Base-by-base conservation (phyloP, 2,888 invertebrate genomes). In the Dryadula phaetusa region DNA sequence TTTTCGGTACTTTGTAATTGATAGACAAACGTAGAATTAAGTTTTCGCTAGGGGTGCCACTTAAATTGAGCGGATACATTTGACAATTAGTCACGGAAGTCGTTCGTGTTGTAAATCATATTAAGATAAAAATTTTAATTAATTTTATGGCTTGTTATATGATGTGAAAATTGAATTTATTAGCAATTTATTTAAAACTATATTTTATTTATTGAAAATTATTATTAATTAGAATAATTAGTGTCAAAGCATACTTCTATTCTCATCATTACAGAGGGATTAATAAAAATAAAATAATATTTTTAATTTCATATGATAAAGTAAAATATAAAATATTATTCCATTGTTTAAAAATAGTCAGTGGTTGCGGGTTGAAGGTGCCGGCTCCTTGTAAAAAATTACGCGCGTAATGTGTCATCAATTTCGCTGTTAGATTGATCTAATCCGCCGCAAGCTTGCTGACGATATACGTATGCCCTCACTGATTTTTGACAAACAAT, bases 1-100 rank as follows among this genome's bases (percentile, higher is more conserved):
- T 83, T 82, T 82, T 82, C 76, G 75, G 72, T 74, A 65, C 73
- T 75, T 79, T 79, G 81, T 82, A 86, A 87, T 88, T 86, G 80
- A 85, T 86, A 88, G 86, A 88, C 81, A 87, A 84, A 78, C 73
- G 76, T 76, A 72, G 76, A 81, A 89, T 90, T 88, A 82, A 78
- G 80, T 83, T 69, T 82, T 81, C 68, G 73, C 79, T 82, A 76
- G 83, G 87, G 88, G 85, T 82, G 78, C 77, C 64, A 58, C 64
- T 72, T 77, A 71, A 80, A 81, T 79, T 76, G 75, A 73, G 76
- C 73, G 71, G 73, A 70, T 63, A 70, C 67, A 66, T 56, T 67
- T 66, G 54, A 62, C 66, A 71, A 70, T 67, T 71, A 65, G 65
- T 63, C 42, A 56, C 56, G 65, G 52, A 66, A 52, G 58, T 64